Evolutionary conservation across 2,888 invertebrate genomes (phyloP), one percentile per base, ranked within the genome.

Genomic region (Strigamia transsilvanica): DNA sequence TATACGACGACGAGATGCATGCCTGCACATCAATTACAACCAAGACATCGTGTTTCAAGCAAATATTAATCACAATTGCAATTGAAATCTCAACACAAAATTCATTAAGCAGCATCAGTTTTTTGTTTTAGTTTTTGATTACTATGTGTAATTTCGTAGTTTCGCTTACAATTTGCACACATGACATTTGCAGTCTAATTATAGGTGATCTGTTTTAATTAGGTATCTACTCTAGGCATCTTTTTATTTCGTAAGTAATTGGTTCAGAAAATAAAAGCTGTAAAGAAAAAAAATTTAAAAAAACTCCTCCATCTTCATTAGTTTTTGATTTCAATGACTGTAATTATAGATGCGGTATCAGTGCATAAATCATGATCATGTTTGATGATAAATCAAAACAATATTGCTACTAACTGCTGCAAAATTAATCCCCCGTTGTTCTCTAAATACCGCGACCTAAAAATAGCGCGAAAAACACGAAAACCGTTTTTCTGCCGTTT

Each of bases 1-100:
- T 73, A 2, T 18, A 27, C 2, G 23, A 32, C 32, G 27, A 73
- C 73, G 73, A 73, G 23, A 73, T 32, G 73, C 27, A 27, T 73
- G 73, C 5, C 73, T 7, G 32, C 32, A 73, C 73, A 73, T 73
- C 73, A 73, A 73, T 73, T 73, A 73, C 73, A 32, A 23, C 23
- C 13, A 66, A 23, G 21, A 66, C 66, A 27, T 13, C 27, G 10
- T 73, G 61, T 12, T 61, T 32, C 32, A 32, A 73, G 73, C 13
- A 73, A 73, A 73, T 73, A 73, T 73, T 73, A 73, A 73, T 73
- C 73, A 73, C 73, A 73, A 32, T 27, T 12, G 32, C 73, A 27
- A 73, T 73, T 73, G 12, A 13, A 73, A 27, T 73, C 27, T 73
- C 27, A 27, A 32, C 27, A 73, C 73, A 61, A 18, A 73, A 9